These are phyloP conservation scores for Halocaridina rubra DNA, from an alignment of 2,888 invertebrate genomes.

Conservation along the genomic window DNA sequence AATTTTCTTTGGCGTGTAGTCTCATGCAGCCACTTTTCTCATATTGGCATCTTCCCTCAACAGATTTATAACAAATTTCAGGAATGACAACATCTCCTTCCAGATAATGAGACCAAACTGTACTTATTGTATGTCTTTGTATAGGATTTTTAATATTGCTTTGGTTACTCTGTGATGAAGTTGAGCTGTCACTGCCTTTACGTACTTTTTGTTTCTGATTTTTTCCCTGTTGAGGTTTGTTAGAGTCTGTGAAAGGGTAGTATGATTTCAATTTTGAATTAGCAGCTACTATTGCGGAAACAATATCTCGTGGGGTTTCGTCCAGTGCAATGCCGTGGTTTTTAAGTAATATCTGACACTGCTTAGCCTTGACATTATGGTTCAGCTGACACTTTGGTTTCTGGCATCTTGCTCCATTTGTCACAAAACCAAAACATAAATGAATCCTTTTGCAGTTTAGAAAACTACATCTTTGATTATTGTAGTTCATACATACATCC, in stretches of 20 bases:
- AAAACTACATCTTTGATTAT: background rate
- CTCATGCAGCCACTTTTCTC: constrained; percentile 23
- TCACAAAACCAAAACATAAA: constrained; percentile 33
- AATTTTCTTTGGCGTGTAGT: background rate
- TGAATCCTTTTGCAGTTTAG: constrained; percentile 22
- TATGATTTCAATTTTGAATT: background rate
- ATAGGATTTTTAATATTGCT: no score
- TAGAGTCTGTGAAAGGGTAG: background rate
- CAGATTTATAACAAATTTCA: constrained; percentile 39
- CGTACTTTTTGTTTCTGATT: no score
- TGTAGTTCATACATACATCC: constrained; percentile 36
- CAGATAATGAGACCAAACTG: background rate
- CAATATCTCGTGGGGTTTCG: constrained; percentile 41
- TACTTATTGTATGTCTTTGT: background rate
- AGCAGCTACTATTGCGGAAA: background rate
- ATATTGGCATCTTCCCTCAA: constrained; percentile 6
- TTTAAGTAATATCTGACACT: constrained; percentile 10
- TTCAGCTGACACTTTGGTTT: constrained; percentile 29
- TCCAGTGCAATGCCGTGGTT: constrained; percentile 12
- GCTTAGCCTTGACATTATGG: background rate
- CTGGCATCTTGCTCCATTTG: background rate
- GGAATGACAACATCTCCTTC: constrained; percentile 19
- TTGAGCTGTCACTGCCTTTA: no score
- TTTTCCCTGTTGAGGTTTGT: no score
- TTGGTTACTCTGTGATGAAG: no score